These are phyloP conservation scores for Maconellicoccus hirsutus DNA, from an alignment of 1,140 invertebrate species.

Conservation along the genomic window DNA sequence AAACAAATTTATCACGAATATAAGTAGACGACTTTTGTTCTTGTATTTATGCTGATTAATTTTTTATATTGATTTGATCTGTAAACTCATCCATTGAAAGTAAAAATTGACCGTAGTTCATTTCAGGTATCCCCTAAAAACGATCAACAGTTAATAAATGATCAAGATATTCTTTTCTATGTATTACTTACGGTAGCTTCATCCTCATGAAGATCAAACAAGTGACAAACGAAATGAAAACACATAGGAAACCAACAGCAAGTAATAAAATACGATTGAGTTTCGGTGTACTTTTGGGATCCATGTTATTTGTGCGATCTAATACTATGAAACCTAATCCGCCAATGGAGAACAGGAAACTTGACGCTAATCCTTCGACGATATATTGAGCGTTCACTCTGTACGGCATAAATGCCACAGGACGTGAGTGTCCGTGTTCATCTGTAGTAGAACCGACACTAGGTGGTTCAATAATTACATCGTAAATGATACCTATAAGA, in stretches of 20 bases:
- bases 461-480: conserved; percentile 96
- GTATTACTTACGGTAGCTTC: conserved; percentile 72
- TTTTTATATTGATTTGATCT: neutral
- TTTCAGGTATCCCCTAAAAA: conserved; percentile 2
- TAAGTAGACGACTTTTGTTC: neutral
- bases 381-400: conserved; percentile 97
- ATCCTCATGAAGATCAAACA: conserved; percentile 99
- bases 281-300: conserved; percentile 59
- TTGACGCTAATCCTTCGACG: conserved; percentile 94
- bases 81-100: neutral
- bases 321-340: conserved; percentile 93
- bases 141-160: neutral
- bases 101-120: neutral
- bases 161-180: neutral
- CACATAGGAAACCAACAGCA: conserved; percentile 82
- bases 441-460: conserved; percentile 95
- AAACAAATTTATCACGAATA: neutral
- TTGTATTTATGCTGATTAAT: neutral
- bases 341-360: conserved; percentile 90
- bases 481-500: conserved; percentile 89
- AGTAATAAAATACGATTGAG: conserved; percentile 85
- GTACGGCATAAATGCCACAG: conserved; percentile 97
- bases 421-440: conserved; percentile 87
- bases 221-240: conserved; percentile 87
- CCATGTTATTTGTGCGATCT: conserved; percentile 81